These are phyloP conservation scores for Corydoras sp. DNA, from an alignment of 2,113 vertebrate genomes.

Conservation along the genomic window DNA sequence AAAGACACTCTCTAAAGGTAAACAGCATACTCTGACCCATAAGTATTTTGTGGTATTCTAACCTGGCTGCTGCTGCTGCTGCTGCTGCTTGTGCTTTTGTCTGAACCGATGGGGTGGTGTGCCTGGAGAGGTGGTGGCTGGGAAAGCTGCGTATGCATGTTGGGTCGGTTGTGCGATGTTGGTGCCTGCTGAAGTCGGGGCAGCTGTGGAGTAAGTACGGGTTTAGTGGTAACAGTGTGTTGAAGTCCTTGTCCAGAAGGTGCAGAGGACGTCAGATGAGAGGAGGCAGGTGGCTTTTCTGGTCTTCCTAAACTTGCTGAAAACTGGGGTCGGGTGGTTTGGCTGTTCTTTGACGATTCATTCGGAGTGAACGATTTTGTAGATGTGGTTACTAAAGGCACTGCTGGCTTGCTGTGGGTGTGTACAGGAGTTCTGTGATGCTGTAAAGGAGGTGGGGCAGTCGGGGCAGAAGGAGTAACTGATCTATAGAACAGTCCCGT, in stretches of 20 bases:
- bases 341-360: conserved; percentile 72
- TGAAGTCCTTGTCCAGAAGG: conserved; percentile 51
- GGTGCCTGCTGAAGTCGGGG: conserved; percentile 93
- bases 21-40: background rate
- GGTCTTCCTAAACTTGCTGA: conserved; percentile 46
- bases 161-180: conserved; percentile 86
- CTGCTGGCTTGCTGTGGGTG: conserved; percentile 57
- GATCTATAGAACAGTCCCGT: conserved; percentile 95
- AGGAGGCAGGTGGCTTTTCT: conserved; percentile 65
- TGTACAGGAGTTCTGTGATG: conserved; percentile 57
- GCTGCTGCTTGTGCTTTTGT: conserved; percentile 72
- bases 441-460: conserved; percentile 47
- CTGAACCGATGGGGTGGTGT: conserved; percentile 80
- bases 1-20: too few species aligned
- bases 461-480: conserved; percentile 55
- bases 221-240: conserved; percentile 76
- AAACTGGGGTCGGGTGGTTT: conserved; percentile 55
- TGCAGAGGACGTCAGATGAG: background rate
- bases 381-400: conserved; percentile 75
- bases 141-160: conserved; percentile 79
- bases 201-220: conserved; percentile 77
- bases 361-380: conserved; percentile 43
- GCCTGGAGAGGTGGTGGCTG: conserved; percentile 78
- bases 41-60: background rate
- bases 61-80: conserved; percentile 43